Base-by-base conservation (phyloP, 2,113 vertebrate species). In the Pholis gunnellus region DNA sequence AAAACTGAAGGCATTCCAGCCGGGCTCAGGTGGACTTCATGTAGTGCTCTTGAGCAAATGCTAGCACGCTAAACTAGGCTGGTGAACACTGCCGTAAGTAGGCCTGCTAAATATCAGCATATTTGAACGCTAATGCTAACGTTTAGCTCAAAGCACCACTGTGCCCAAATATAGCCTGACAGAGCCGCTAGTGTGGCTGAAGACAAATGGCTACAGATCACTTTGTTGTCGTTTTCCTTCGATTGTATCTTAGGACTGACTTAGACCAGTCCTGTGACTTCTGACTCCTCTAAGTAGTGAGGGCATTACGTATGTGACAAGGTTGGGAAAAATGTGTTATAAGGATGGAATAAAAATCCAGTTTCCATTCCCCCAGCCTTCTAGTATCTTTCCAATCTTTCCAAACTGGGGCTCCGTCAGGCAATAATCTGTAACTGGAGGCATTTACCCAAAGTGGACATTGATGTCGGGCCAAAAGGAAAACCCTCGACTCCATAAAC, bases 401-500 rank as follows among this genome's bases (percentile, higher is more conserved):
- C n/a, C 70, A 72, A 38, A 74, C 64, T 56, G 54, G 27, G 25
- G 44, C 14, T 66, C 44, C 72, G 42, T 27, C 9, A 65, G 44
- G 50, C 50, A 72, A 52, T 85, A 72, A 78, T 82, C 79, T 77
- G 72, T 87, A 65, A 75, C 42, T 64, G 50, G 57, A 36, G 57
- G 71, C 56, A 66, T 78, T 80, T 75, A 82, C 50, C 57, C 25
- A 44, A 42, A 83, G 77, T 60, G 69, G 70, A 76, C 71, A 42
- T 38, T 83, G 50, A 83, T 50, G 72, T 63, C n/a, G 36, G 44
- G 48, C 56, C 69, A 75, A 78, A 68, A 69, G 42, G 60, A 61
- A 89, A 78, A 78, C 70, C 79, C 79, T 63, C 40, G 57, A 82
- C 75, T 78, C 64, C 81, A 78, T 75, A 87, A 89, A 85, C 52